Conservation (phyloP, 37 sponge, comb jelly and placozoan species). For the Petrosia ficiformis region DNA sequence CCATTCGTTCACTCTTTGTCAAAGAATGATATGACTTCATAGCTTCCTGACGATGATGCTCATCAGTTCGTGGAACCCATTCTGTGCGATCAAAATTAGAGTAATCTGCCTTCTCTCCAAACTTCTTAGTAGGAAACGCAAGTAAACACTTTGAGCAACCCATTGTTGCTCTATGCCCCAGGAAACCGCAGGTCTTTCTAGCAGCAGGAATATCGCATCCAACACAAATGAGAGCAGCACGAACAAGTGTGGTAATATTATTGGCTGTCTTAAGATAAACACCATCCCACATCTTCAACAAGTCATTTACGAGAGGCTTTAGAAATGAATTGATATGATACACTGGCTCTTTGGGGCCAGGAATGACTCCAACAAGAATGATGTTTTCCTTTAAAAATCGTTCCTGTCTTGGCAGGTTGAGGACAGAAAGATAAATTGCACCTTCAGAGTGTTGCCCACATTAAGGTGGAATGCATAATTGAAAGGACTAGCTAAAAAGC, state of each 20-base stretch:
- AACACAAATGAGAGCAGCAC: conserved; percentile 17
- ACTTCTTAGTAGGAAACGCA: conserved; percentile 23
- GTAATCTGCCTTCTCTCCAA: conserved; percentile 46
- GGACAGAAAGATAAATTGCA: conserved; percentile 19
- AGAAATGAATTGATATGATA: conserved; percentile 14
- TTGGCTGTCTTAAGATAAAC: neutral
- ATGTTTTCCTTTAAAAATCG: conserved; percentile 20
- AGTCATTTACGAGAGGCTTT: conserved; percentile 26
- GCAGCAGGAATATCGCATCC: conserved; percentile 39
- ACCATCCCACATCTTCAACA: conserved; percentile 16
- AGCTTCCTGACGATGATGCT: neutral
- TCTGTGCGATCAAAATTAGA: conserved; percentile 16
- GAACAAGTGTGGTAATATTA: neutral
- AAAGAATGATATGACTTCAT: neutral
- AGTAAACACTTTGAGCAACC: conserved; percentile 33
- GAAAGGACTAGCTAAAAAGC: conserved; percentile 22
- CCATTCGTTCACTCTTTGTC: conserved; percentile 2
- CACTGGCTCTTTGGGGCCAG: conserved; percentile 32
- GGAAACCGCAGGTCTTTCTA: conserved; percentile 36
- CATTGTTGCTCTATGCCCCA: conserved; percentile 16
- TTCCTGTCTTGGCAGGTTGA: conserved; percentile 19
- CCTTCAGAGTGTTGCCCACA: conserved; percentile 16
- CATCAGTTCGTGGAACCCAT: conserved; percentile 5
- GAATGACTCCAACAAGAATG: conserved; percentile 18
- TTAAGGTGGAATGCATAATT: conserved; percentile 19